A percentile compares a stretch with the other conserved stretches of the same genome.
These are phyloP conservation scores for Pangasius djambal DNA, from an alignment of 2,797 vertebrate species.

Conservation along the genomic window DNA sequence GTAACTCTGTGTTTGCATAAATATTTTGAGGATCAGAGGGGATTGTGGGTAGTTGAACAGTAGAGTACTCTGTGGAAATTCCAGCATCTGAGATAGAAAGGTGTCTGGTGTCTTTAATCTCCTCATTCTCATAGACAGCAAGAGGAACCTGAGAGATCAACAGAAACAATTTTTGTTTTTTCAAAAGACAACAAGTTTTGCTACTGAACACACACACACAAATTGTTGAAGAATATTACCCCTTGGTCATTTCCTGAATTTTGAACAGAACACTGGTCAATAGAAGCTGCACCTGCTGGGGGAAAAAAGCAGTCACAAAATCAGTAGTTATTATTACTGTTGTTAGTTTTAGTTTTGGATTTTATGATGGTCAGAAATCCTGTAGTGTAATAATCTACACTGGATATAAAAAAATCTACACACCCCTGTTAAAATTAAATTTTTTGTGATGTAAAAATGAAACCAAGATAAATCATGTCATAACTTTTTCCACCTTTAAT, in stretches of 20 bases:
- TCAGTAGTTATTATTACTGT: not conserved
- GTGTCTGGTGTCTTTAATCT: not conserved
- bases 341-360: not conserved
- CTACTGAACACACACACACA: not conserved
- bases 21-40: not conserved
- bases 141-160: not conserved
- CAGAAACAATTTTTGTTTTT: not conserved
- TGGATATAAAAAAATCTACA: no score
- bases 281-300: not conserved
- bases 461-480: no score
- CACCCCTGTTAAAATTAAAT: no score
- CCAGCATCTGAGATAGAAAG: not conserved
- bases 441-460: no score
- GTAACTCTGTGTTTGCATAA: not conserved
- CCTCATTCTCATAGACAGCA: not conserved
- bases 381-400: not conserved
- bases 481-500: no score
- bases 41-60: not conserved
- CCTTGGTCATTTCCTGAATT: not conserved
- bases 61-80: not conserved
- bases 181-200: not conserved
- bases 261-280: not conserved
- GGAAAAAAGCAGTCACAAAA: not conserved
- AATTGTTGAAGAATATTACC: no score
- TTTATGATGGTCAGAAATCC: not conserved